phyloP scores from a whole-genome alignment of 2,113 vertebrate genomes.

The Tragulus kanchil region DNA sequence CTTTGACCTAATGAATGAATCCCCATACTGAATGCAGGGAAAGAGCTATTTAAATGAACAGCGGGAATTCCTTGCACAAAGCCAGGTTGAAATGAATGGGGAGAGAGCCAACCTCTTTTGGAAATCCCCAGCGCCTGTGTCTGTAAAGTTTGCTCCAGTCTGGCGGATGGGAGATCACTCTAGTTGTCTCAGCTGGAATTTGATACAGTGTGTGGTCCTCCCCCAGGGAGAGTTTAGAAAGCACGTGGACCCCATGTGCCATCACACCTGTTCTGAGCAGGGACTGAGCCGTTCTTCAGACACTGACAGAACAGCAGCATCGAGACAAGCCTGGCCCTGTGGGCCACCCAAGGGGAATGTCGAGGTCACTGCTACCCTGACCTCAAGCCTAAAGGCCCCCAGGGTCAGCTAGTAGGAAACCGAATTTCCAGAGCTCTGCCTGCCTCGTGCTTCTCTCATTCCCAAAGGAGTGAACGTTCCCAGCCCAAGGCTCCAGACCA shows the following conservation, averaged over 20 bases:
- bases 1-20: background rate
- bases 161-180: background rate
- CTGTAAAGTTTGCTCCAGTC: slow-evolving; percentile 4
- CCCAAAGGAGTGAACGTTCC: slow-evolving; percentile 8
- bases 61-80: background rate
- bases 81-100: slow-evolving; percentile 21
- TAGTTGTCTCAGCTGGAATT: background rate
- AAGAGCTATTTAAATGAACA: background rate
- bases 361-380: background rate
- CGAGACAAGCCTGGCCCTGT: background rate
- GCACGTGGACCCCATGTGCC: background rate
- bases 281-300: background rate
- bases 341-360: background rate
- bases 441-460: background rate
- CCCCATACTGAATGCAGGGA: background rate
- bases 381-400: background rate
- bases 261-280: slow-evolving; percentile 16
- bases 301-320: background rate
- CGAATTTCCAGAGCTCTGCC: background rate
- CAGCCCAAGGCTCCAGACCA: background rate
- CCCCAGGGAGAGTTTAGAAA: background rate
- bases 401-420: background rate
- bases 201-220: background rate
- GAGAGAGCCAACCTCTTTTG: background rate
- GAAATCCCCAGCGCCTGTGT: background rate